Evolutionary conservation across 2,888 invertebrate species (phyloP), one percentile per base, ranked within the genome.

Genomic region (Drosophila mayaguana): DNA sequence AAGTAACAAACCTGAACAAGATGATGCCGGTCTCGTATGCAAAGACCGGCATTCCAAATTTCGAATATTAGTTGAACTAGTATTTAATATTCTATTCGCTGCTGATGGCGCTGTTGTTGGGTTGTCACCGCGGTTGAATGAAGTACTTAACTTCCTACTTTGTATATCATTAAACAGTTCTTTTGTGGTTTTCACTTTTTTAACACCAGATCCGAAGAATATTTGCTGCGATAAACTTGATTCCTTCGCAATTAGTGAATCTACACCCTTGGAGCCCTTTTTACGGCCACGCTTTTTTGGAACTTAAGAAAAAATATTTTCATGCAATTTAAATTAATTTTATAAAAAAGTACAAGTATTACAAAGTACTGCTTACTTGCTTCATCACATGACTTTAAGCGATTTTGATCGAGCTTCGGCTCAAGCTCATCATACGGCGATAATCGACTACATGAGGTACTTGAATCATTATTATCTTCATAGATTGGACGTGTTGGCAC

Each of bases 111-210:
- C 72, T n/a, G 89, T 86, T 14, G 83, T 77, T 40, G 83, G 79
- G 6, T 65, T 80, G 3, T 68, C 76, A 9, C 50, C 18, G 2
- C 63, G 75, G 59, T 66, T 75, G 1, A 80, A 71, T 1, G 70
- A 62, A 62, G 76, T 63, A 36, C 80, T 81, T 0, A 88, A 69
- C 66, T 92, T 92, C 9, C 92, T 81, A 72, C 89, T 92, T 78
- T 93, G 92, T 63, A 93, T 91, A 76, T 93, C 93, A n/a, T 92
- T 92, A 34, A 91, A 90, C 3, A 93, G 78, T 71, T 93, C 93
- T 57, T 92, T 92, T 11, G 93, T 93, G 0, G 93, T 93, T 83
- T 93, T 93, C 0, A 93, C 92, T 69, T 93, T 93, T 71, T 93
- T 93, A 2, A 86, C 89, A 14, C 89, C 83, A 12, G 87, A 75